Percentiles rank a stretch among this genome's conserved stretches.
These are phyloP conservation scores for Dryobota labecula DNA, from an alignment of 2,888 invertebrate species.

Conservation along the genomic window DNA sequence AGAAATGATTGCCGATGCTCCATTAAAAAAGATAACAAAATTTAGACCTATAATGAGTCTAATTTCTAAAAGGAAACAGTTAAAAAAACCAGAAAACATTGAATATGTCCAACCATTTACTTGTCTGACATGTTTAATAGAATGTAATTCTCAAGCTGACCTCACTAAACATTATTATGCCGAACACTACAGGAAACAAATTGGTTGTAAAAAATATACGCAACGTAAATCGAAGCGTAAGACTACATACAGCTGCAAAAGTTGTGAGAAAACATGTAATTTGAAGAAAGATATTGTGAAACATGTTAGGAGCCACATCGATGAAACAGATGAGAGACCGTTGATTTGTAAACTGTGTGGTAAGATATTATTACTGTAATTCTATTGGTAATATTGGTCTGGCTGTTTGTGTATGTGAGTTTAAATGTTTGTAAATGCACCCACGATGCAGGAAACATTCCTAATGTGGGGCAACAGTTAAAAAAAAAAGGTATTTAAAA, in stretches of 20 bases:
- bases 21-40: conserved; percentile 8
- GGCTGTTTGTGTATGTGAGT: too few relatives aligned
- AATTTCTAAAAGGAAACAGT: conserved; percentile 24
- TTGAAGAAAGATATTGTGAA: conserved; percentile 70
- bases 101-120: conserved; percentile 55
- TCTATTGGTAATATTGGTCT: too few relatives aligned
- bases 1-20: background rate
- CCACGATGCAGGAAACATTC: too few relatives aligned
- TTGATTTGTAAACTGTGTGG: conserved; percentile 85
- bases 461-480: too few relatives aligned
- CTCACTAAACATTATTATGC: conserved; percentile 75
- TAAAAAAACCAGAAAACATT: conserved; percentile 12
- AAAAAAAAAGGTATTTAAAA: too few relatives aligned
- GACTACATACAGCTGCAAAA: conserved; percentile 73
- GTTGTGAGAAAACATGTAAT: conserved; percentile 73
- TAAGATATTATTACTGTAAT: conserved; percentile 62
- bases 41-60: conserved; percentile 12
- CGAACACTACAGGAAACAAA: conserved; percentile 56
- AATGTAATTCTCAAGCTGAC: conserved; percentile 64
- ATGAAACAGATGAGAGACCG: conserved; percentile 73
- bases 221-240: conserved; percentile 50
- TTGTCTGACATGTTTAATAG: conserved; percentile 75
- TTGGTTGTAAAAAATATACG: conserved; percentile 51
- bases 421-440: too few relatives aligned
- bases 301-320: conserved; percentile 73